Conservation (phyloP, 2,113 vertebrate species). For the Brachypodius melanocephalos region DNA sequence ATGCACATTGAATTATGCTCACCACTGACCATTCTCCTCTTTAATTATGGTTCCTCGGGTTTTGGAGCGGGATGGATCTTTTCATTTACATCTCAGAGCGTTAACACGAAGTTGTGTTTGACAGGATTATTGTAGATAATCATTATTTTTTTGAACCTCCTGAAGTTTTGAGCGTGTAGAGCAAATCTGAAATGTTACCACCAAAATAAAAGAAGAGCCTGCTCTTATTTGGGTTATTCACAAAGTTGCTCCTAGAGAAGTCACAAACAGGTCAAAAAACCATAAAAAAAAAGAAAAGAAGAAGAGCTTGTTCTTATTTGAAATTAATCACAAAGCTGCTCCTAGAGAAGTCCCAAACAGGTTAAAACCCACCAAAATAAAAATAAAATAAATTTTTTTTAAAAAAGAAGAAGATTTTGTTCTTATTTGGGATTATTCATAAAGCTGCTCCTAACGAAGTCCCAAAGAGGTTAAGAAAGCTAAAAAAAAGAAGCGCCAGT, state of each 20-base stretch:
- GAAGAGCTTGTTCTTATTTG: not conserved
- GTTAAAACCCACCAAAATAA: not conserved
- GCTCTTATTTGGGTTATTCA: not conserved
- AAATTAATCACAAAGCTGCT: not conserved
- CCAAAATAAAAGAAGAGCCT: not conserved
- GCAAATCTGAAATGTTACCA: not conserved
- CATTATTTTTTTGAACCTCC: rapidly evolving
- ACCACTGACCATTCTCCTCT: constrained; percentile 7
- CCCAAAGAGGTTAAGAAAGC: not conserved
- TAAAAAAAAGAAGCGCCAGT: not conserved
- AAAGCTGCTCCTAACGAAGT: not conserved
- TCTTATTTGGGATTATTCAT: not conserved
- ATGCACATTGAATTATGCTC: constrained; percentile 14
- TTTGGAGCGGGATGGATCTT: not conserved
- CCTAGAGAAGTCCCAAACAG: not conserved
- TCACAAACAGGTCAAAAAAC: not conserved
- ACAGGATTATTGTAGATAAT: not conserved
- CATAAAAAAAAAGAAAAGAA: not conserved
- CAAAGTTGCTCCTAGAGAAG: not conserved
- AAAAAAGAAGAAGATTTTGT: not conserved
- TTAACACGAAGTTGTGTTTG: not conserved
- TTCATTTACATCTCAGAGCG: not conserved
- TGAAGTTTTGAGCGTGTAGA: not conserved
- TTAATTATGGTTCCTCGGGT: not conserved
- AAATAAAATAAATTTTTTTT: too few species aligned